Evolutionary conservation across 1,140 invertebrate species (phyloP), one percentile per base, ranked within the genome.

Genomic region (Gonatopus flavifemur): DNA sequence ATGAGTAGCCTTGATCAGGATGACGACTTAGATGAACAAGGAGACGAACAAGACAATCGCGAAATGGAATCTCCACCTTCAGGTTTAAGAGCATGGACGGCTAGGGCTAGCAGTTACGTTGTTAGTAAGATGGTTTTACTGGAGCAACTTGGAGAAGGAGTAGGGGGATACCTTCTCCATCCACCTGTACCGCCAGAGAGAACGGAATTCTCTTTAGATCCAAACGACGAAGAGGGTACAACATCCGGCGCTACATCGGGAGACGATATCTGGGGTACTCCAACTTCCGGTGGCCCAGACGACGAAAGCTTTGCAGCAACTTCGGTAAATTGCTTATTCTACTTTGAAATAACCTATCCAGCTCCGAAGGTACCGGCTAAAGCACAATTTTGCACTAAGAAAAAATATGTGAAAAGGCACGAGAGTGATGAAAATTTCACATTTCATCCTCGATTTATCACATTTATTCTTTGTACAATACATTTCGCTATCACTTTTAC

Each of bases 261-360:
- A 0, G 89, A 91, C 67, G 89, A 92, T 65, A 86, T 90, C 22
- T 92, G 89, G 89, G 89, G 89, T 1, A 92, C 89, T 1, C 89
- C 89, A 2, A 91, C 89, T 2, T 91, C 88, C 49, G 88, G 88
- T 2, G 89, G 88, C 13, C 84, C 89, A 6, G 85, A 88, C 57
- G 88, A 90, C 40, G 88, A 90, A 54, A 80, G 81, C 44, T 84
- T 88, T 42, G 81, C 83, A 19, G 86, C 74, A 3, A 76, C 69
- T 57, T 76, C 74, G 68, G 74, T 78, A 73, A n/a, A n/a, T n/a
- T n/a, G 9, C 36, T 22, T 12, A 3, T 28, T 28, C 12, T 28
- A 7, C 25, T 28, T 28, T 12, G 6, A 28, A 25, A 36, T 10
- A 10, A 52, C 22, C 46, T 28, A 18, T 41, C 22, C 24, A 24